Base-by-base conservation (phyloP, 2,888 invertebrate genomes). In the Subacronicta megacephala region DNA sequence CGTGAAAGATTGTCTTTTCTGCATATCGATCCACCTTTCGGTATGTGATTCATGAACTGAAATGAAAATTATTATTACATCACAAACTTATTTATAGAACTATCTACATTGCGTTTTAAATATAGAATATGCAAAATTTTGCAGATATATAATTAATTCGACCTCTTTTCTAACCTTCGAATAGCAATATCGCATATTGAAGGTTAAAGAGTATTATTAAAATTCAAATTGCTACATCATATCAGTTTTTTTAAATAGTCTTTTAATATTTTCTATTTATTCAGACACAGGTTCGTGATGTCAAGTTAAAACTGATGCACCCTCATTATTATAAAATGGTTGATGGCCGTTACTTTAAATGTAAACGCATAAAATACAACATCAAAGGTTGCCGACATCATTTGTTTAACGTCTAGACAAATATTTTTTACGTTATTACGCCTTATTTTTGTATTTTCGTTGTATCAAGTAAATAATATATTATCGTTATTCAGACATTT, bases 31-130 rank as follows among this genome's bases (percentile, higher is more conserved):
- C 96, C 96, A 2, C 97, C 97, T 86, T 97, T 97, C 9, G 97
- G 97, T 81, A 97, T 97, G 85, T 97, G 97, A 85, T 98, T 98
- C 83, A 97, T 96, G 75, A 96, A 97, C 96, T 97, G 90, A 56
- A 95, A 91, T 52, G 41, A 59, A 72, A 62, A 66, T 45, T 23
- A 38, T 0, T 10, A 6, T 42, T 4, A 50, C 17, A 26, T 1
- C 12, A 17, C 35, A 16, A 37, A 18, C 3, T n/a, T 16, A n/a
- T 15, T 23, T 29, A 16, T 16, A 42, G 16, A 42, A 29, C 26
- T 29, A 42, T 42, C 18, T 12, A 42, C 7, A 29, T 42, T 17
- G 17, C 16, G 12, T 42, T 42, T 29, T 17, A n/a, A 23, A 20
- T 13, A 31, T 31, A 31, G 31, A 31, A n/a, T 31, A 31, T 31